phyloP scores from a whole-genome alignment of 2,797 vertebrate genomes.

The Enteromius unitaeniatus region DNA sequence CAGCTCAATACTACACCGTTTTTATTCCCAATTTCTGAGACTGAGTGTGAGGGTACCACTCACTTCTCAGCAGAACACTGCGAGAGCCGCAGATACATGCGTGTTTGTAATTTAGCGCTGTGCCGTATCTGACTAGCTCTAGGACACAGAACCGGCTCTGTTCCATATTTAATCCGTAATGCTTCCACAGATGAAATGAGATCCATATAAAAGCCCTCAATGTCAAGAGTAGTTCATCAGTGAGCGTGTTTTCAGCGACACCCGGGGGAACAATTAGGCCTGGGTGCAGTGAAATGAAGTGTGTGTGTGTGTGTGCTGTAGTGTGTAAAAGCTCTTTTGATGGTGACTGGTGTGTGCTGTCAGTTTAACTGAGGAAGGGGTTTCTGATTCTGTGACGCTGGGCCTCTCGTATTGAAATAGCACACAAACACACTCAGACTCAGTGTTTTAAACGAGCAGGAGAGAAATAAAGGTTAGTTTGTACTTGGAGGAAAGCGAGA shows the following conservation, averaged over 20 bases:
- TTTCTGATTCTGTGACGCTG: neutral
- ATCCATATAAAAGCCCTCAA: conserved; percentile 36
- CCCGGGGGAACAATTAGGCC: conserved; percentile 17
- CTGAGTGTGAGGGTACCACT: conserved; percentile 7
- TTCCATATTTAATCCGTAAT: conserved; percentile 26
- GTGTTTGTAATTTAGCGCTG: conserved; percentile 39
- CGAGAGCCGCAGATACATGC: neutral
- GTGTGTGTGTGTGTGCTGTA: neutral
- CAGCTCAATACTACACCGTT: conserved; percentile 6
- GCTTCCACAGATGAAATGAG: conserved; percentile 34
- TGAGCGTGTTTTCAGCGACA: conserved; percentile 35
- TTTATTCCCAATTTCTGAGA: conserved; percentile 21
- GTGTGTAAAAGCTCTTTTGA: conserved; percentile 18
- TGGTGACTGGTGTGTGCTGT: neutral
- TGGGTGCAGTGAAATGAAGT: neutral
- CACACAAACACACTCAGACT: conserved; percentile 11
- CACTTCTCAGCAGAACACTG: conserved; percentile 16
- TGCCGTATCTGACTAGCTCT: neutral
- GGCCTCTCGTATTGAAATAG: conserved; percentile 9
- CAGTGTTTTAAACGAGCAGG: neutral
- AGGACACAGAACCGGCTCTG: conserved; percentile 33
- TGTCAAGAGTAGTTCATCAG: conserved; percentile 37
- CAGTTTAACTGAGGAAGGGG: neutral
- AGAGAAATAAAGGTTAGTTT: conserved; percentile 29
- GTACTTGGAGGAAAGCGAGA: conserved; percentile 12